Conservation (phyloP, 2,888 invertebrate genomes). For the Tipula helvola region DNA sequence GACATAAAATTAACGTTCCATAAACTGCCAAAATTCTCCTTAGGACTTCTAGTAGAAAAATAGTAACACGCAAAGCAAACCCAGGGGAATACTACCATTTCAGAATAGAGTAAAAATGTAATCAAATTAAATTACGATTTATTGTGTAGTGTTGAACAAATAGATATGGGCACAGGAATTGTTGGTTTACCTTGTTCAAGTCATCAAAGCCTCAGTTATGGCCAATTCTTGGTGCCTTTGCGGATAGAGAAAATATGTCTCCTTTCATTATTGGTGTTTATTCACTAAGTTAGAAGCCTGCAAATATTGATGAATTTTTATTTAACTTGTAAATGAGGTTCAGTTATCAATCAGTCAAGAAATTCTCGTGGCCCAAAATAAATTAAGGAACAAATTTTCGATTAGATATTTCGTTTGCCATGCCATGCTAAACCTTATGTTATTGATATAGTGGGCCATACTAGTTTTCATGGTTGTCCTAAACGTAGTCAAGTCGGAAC, state of each 20-base stretch:
- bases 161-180: background rate
- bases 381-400: background rate
- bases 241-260: too few species aligned
- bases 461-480: too few species aligned
- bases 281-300: too few species aligned
- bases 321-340: too few species aligned
- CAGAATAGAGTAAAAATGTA: background rate
- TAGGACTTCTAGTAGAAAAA: background rate
- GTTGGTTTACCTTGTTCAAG: too few species aligned
- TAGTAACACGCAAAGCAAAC: background rate
- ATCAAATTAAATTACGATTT: too few species aligned
- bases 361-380: background rate
- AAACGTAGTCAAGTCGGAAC: too few species aligned
- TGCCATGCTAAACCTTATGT: background rate
- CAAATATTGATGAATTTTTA: too few species aligned
- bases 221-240: too few species aligned
- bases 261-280: too few species aligned
- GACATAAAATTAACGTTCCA: background rate
- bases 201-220: too few species aligned
- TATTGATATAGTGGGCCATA: background rate
- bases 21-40: background rate
- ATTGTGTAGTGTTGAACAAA: background rate
- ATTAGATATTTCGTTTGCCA: background rate
- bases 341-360: too few species aligned
- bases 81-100: background rate